Evolutionary conservation across 2,888 invertebrate species (phyloP), one percentile per base, ranked within the genome.

Genomic region (Drosophila atroscutellata): DNA sequence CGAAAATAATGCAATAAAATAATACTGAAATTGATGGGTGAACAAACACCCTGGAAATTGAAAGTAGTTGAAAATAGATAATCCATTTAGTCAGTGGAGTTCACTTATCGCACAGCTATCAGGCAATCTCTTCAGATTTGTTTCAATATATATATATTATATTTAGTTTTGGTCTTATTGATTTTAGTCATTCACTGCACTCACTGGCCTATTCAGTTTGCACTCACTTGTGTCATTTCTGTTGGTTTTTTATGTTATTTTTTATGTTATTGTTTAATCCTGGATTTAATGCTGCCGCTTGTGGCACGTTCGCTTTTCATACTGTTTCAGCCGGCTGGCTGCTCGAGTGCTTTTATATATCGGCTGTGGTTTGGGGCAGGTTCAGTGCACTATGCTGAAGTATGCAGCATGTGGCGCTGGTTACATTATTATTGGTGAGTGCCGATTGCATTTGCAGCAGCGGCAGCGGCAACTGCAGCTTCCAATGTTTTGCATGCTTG

Each of bases 371-470:
- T 59, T n/a, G 30, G 32, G 28, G 24, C 78, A 87, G 72, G 85
- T 85, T 90, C 85, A 85, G 86, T 89, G 85, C 85, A 85, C 85
- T 77, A 66, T 45, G 70, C 30, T 26, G 68, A 64, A 49, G 55
- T 26, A 55, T 24, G 62, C 57, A 42, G 54, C 61, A 84, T 81
- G 85, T 70, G 84, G 81, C 39, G 66, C 52, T 55, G 26, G 37
- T 52, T 28, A 66, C 58, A 56, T 59, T 63, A 75, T 51, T 70
- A 77, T 65, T 69, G 59, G 49, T 34, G 74, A 67, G 67, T 74
- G 63, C 42, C 67, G 73, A 76, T 76, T 62, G 58, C 47, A 68
- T 65, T 74, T 78, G 68, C 75, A 62, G 65, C 72, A 50, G 51
- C 51, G 39, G 77, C 72, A 50, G 51, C 51, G 39, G 77, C 72